Evolutionary conservation across 1,140 invertebrate genomes (phyloP), one percentile per base, ranked within the genome.

Genomic region (Hetaerina americana): DNA sequence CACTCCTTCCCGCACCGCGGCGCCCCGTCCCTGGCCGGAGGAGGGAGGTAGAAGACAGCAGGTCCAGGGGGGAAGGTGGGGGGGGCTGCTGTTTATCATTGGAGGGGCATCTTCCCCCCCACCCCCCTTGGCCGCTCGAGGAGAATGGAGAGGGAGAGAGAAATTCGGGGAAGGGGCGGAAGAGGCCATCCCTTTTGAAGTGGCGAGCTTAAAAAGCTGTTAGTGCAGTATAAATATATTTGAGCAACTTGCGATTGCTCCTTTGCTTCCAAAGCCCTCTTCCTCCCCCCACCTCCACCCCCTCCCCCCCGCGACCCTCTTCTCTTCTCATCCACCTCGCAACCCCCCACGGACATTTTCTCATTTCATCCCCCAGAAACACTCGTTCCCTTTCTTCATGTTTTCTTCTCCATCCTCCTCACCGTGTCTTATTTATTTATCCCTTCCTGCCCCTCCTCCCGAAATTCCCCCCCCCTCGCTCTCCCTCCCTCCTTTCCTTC

Each of bases 191-290:
- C 40, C 40, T 57, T 57, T 57, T 57, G 40, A 57, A 57, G 40
- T 57, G 40, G 40, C 2, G 15, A n/a, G 40, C 40, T 57, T 57
- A 57, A 57, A 57, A 57, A 57, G 40, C 40, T 57, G 40, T 57
- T 57, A n/a, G 40, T 57, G 40, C 40, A 57, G 40, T 57, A 57
- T 57, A 57, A 57, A n/a, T 57, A n/a, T 57, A 57, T 57, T 57
- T 57, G 40, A 57, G 10, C 40, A n/a, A 57, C 40, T 57, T 5
- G 40, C 22, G 40, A 57, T 57, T 57, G 40, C 40, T 57, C 22
- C 40, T n/a, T 57, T 57, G 2, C 22, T 57, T 57, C 40, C 22
- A 57, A 18, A 5, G 15, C 22, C 10, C 40, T 12, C 22, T 12
- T 57, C 40, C 40, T 57, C 22, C 40, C 40, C 15, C 10, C 40